phyloP scores from a whole-genome alignment of 2,797 vertebrate genomes.

The Etheostoma perlongum region DNA sequence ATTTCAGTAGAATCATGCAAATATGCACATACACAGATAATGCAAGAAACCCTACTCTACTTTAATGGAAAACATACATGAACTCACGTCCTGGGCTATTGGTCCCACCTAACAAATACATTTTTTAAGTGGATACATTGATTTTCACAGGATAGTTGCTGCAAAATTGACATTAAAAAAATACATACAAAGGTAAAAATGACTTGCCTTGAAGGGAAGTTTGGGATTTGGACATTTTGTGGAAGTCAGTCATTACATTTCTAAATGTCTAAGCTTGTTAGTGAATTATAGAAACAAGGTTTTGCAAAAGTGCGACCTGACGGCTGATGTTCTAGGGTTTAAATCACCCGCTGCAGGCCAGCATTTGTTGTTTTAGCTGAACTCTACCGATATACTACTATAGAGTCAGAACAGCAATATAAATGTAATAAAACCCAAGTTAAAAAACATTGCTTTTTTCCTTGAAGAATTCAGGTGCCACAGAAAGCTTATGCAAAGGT shows the following conservation, averaged over 20 bases:
- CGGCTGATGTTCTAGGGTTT: too few species aligned
- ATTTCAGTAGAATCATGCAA: neutral
- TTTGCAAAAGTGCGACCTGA: too few species aligned
- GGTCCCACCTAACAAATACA: slow-evolving; percentile 3
- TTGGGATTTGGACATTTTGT: neutral
- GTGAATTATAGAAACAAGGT: too few species aligned
- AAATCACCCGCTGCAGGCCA: too few species aligned
- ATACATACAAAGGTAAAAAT: slow-evolving; percentile 9
- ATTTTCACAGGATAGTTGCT: slow-evolving; percentile 12
- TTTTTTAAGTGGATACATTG: slow-evolving; percentile 1
- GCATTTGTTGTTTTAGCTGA: neutral
- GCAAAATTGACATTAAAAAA: slow-evolving; percentile 9
- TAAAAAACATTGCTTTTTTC: neutral
- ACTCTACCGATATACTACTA: neutral
- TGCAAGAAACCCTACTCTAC: neutral
- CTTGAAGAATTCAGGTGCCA: neutral
- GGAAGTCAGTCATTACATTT: neutral
- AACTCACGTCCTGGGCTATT: neutral
- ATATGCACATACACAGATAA: neutral
- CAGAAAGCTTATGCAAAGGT: neutral
- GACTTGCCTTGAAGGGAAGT: neutral
- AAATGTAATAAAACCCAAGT: neutral
- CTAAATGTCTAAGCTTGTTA: neutral
- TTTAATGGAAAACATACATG: neutral
- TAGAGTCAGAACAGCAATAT: neutral